These are phyloP conservation scores for Gortyna flavago DNA, from an alignment of 2,888 invertebrate species.

Conservation along the genomic window DNA sequence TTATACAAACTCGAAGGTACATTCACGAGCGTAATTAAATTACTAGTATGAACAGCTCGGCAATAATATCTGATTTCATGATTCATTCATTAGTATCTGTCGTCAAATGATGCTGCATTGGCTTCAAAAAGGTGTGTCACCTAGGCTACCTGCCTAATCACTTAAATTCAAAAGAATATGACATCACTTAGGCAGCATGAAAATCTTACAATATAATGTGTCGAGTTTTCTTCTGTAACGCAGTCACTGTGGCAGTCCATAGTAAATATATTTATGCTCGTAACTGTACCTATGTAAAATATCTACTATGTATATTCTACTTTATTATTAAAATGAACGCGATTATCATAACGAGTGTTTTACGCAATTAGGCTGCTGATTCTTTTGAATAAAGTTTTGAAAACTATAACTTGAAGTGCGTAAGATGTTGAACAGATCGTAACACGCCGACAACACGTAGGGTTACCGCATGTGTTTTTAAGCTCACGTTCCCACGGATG, in stretches of 20 bases:
- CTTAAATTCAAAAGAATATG: not conserved
- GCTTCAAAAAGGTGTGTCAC: not conserved
- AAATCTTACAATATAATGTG: not conserved
- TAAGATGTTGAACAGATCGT: not conserved
- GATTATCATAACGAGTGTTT: constrained; percentile 24
- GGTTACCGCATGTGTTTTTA: not conserved
- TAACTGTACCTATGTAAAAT: too few species aligned
- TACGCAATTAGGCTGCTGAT: not conserved
- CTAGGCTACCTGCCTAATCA: not conserved
- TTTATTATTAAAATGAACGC: too few species aligned
- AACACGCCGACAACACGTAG: not conserved
- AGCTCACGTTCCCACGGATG: too few species aligned
- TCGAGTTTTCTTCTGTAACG: too few species aligned
- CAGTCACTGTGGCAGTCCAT: too few species aligned
- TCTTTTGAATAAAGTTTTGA: not conserved
- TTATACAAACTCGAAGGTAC: not conserved
- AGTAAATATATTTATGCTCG: too few species aligned
- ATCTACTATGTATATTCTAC: too few species aligned
- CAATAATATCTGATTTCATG: not conserved
- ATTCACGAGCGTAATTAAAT: not conserved
- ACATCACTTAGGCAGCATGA: not conserved
- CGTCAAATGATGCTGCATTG: not conserved
- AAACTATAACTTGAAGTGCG: not conserved
- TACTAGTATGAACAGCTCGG: not conserved
- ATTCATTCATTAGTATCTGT: too few species aligned